These are phyloP conservation scores for Hormaphis cornu DNA, from an alignment of 1,140 invertebrate genomes.

Conservation along the genomic window DNA sequence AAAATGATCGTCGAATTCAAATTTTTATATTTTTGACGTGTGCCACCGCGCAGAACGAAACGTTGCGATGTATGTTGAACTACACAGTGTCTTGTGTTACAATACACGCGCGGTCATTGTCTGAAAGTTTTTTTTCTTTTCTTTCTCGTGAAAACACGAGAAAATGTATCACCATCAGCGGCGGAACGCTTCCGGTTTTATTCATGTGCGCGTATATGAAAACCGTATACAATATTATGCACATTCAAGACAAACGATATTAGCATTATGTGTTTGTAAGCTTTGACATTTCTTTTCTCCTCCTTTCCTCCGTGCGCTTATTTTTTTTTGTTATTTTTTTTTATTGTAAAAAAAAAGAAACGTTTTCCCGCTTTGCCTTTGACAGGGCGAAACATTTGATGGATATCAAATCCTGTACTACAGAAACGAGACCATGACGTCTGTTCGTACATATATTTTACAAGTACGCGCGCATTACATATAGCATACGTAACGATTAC, in stretches of 20 bases:
- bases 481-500: conserved; percentile 29
- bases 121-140: conserved; percentile 26
- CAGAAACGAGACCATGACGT: conserved; percentile 22
- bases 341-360: conserved; percentile 32
- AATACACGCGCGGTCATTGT: conserved; percentile 21
- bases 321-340: background rate
- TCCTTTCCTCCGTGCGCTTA: background rate
- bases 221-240: background rate
- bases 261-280: conserved; percentile 33
- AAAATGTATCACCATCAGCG: conserved; percentile 31
- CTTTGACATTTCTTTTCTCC: conserved; percentile 29
- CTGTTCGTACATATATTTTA: background rate
- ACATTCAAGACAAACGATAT: conserved; percentile 32
- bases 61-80: background rate
- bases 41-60: background rate
- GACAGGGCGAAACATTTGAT: conserved; percentile 27
- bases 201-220: background rate
- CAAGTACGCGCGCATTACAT: conserved; percentile 3
- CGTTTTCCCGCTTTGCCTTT: conserved; percentile 26
- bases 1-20: conserved; percentile 31
- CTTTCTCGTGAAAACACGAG: conserved; percentile 7
- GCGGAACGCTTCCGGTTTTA: conserved; percentile 31
- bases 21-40: conserved; percentile 31
- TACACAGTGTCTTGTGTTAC: conserved; percentile 15
- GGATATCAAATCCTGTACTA: conserved; percentile 31